Evolutionary conservation across 2,113 vertebrate genomes (phyloP).

Genomic region (Agapornis roseicollis): DNA sequence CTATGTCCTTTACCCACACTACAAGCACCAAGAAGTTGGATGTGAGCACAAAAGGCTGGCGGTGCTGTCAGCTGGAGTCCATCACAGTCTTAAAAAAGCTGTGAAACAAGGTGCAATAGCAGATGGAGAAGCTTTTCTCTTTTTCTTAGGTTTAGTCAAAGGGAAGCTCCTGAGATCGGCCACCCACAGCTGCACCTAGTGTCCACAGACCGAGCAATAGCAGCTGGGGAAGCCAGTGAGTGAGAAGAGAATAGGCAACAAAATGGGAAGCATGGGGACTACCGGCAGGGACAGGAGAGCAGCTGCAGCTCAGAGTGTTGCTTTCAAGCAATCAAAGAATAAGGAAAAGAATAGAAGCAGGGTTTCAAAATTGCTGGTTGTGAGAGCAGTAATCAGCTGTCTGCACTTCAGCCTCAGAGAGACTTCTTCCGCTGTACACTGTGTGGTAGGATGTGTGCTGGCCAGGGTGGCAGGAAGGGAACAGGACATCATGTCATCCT

Average conservation of each 20-base stretch:
- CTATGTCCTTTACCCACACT: background rate
- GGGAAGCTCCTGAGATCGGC: background rate
- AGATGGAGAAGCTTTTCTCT: background rate
- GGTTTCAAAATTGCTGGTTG: background rate
- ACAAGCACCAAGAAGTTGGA: background rate
- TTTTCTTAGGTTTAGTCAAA: background rate
- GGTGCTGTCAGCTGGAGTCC: background rate
- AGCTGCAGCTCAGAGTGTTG: background rate
- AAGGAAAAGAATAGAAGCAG: background rate
- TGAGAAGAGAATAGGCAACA: background rate
- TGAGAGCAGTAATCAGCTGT: background rate
- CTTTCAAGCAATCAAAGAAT: background rate
- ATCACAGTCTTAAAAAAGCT: fast-evolving
- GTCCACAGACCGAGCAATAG: background rate
- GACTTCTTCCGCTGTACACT: background rate
- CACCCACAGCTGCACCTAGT: background rate
- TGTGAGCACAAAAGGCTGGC: background rate
- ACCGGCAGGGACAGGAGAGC: background rate
- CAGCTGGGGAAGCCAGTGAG: background rate
- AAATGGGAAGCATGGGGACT: background rate
- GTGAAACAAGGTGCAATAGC: background rate
- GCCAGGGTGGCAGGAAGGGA: background rate
- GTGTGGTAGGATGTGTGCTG: background rate
- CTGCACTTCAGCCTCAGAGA: background rate
- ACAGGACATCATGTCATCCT: background rate